phyloP scores from a whole-genome alignment of 2,797 vertebrate genomes.

The Crypturellus tataupa region DNA sequence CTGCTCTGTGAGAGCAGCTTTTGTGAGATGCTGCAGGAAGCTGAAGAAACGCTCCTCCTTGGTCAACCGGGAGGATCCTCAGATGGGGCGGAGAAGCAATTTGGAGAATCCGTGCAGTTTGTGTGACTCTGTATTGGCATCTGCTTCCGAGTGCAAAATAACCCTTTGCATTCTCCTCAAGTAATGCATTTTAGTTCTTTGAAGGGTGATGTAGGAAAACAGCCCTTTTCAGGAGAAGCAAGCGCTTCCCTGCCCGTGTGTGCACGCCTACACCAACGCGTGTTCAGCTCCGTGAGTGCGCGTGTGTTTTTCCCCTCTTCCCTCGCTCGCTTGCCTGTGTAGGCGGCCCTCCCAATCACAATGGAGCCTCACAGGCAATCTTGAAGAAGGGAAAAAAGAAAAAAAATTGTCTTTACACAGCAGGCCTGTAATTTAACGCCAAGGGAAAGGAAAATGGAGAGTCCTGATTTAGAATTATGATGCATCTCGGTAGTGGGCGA shows the following conservation, averaged over 20 bases:
- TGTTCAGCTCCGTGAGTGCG: constrained; percentile 61
- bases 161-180: constrained; percentile 4
- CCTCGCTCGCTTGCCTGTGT: constrained; percentile 58
- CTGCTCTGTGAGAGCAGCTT: not conserved
- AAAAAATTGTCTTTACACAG: not conserved
- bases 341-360: constrained; percentile 65
- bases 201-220: constrained; percentile 17
- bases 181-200: not conserved
- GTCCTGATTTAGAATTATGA: constrained; percentile 19
- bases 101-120: not conserved
- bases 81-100: too few species aligned
- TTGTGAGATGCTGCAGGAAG: not conserved
- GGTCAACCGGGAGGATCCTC: not conserved
- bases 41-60: not conserved
- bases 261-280: constrained; percentile 39
- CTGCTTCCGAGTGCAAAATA: not conserved
- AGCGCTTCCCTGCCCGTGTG: not conserved
- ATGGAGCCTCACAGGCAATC: constrained; percentile 62
- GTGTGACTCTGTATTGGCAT: not conserved
- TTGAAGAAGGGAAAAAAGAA: not conserved
- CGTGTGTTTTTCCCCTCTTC: constrained; percentile 64
- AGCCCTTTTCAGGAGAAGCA: constrained; percentile 41
- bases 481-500: not conserved
- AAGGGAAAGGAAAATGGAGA: constrained; percentile 30
- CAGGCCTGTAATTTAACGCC: constrained; percentile 60